phyloP scores from a whole-genome alignment of 2,888 invertebrate species.

The Aphidoletes aphidimyza region DNA sequence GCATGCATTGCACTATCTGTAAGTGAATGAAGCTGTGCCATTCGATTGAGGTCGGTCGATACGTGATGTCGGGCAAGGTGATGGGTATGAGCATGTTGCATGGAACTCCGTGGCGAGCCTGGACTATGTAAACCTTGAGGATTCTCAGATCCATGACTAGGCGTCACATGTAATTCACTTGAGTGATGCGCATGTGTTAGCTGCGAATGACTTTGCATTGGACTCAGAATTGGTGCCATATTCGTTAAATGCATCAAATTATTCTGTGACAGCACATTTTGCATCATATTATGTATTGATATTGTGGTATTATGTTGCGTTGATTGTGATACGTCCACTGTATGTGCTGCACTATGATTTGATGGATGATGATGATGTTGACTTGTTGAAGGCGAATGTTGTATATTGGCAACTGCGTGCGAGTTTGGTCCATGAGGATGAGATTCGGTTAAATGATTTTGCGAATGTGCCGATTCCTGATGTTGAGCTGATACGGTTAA shows the following conservation, averaged over 20 bases:
- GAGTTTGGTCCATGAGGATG: slow-evolving; percentile 57
- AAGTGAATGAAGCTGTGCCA: slow-evolving; percentile 27
- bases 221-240: slow-evolving; percentile 60
- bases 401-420: slow-evolving; percentile 57
- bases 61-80: slow-evolving; percentile 58
- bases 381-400: slow-evolving; percentile 58
- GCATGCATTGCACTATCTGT: slow-evolving; percentile 16
- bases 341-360: slow-evolving; percentile 58
- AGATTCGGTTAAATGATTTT: slow-evolving; percentile 54
- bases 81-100: slow-evolving; percentile 58
- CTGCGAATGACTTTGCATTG: slow-evolving; percentile 56
- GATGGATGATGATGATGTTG: slow-evolving; percentile 59
- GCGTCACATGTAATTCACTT: slow-evolving; percentile 60
- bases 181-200: slow-evolving; percentile 58
- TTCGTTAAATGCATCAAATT: slow-evolving; percentile 64
- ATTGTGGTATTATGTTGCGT: slow-evolving; percentile 56
- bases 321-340: slow-evolving; percentile 55
- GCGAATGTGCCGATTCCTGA: slow-evolving; percentile 56
- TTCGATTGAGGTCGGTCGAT: slow-evolving; percentile 58
- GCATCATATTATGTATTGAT: slow-evolving; percentile 63
- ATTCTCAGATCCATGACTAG: slow-evolving; percentile 59
- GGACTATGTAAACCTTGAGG: slow-evolving; percentile 62
- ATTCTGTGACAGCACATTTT: slow-evolving; percentile 61
- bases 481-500: slow-evolving; percentile 58
- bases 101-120: slow-evolving; percentile 57